Conservation (phyloP, 2,888 invertebrate genomes). For the Eretmocerus hayati region DNA sequence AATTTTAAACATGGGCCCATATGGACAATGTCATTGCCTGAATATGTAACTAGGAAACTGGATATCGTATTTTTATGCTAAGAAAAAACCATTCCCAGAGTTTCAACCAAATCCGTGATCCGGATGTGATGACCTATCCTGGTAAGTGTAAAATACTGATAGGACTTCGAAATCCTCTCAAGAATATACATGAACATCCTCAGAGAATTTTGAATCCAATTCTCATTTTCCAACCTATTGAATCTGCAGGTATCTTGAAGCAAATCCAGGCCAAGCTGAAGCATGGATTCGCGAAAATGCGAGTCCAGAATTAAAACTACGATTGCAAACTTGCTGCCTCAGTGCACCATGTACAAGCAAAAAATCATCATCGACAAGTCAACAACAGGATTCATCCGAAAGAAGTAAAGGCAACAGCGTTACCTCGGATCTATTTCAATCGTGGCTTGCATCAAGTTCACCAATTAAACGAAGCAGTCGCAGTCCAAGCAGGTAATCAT, state of each 20-base stretch:
- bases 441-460: slow-evolving; percentile 70
- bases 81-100: too few species aligned
- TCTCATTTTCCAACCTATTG: too few species aligned
- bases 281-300: slow-evolving; percentile 74
- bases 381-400: slow-evolving; percentile 38
- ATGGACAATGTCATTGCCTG: too few species aligned
- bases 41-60: too few species aligned
- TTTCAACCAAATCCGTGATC: too few species aligned
- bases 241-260: slow-evolving; percentile 49
- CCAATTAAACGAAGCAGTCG: slow-evolving; percentile 57
- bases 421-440: slow-evolving; percentile 77
- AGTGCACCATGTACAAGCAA: slow-evolving; percentile 17
- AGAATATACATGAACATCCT: too few species aligned
- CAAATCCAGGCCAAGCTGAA: slow-evolving; percentile 64
- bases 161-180: too few species aligned
- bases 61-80: too few species aligned
- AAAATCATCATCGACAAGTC: slow-evolving; percentile 47
- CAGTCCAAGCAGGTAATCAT: slow-evolving; percentile 44
- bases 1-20: too few species aligned
- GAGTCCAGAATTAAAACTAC: slow-evolving; percentile 57
- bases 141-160: too few species aligned
- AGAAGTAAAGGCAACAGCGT: slow-evolving; percentile 59
- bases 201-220: too few species aligned
- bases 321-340: slow-evolving; percentile 47
- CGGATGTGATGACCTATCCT: too few species aligned